These are phyloP conservation scores for Ceratotherium simum DNA, from an alignment of 2,113 vertebrate genomes.

Conservation along the genomic window DNA sequence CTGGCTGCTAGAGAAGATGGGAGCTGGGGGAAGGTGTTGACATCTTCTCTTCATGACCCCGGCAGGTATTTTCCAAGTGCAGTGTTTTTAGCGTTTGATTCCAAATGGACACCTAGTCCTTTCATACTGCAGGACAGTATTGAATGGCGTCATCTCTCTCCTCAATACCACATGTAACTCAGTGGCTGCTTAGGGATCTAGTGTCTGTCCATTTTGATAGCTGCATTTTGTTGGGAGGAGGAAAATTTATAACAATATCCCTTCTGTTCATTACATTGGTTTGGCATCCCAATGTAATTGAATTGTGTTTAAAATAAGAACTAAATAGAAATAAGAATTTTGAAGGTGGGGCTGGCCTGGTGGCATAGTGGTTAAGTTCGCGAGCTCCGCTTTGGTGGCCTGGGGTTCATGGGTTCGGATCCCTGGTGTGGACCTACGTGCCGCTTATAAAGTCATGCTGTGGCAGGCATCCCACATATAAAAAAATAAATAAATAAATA, in stretches of 20 bases:
- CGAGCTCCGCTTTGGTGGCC: no score
- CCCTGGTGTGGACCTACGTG: no score
- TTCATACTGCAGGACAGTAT: accelerated
- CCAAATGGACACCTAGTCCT: neutral
- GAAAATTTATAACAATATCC: no score
- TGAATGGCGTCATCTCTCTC: neutral
- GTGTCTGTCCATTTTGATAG: neutral
- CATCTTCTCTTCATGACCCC: accelerated
- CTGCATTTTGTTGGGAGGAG: neutral
- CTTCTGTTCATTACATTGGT: neutral
- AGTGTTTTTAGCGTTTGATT: neutral
- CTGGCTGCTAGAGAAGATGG: neutral
- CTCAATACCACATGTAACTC: neutral
- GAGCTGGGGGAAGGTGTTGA: neutral
- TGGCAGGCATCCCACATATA: no score
- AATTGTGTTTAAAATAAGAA: neutral
- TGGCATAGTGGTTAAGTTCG: no score
- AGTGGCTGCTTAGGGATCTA: neutral
- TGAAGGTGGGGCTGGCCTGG: neutral
- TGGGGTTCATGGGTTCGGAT: no score
- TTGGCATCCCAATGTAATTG: neutral
- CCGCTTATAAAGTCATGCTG: no score
- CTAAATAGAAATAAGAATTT: neutral
- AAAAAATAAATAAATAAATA: no score
- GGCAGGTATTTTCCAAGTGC: neutral